A percentile compares a stretch with the other conserved stretches of the same genome.
Conservation (phyloP, 2,797 vertebrate genomes). For the Enteromius mattozi region DNA sequence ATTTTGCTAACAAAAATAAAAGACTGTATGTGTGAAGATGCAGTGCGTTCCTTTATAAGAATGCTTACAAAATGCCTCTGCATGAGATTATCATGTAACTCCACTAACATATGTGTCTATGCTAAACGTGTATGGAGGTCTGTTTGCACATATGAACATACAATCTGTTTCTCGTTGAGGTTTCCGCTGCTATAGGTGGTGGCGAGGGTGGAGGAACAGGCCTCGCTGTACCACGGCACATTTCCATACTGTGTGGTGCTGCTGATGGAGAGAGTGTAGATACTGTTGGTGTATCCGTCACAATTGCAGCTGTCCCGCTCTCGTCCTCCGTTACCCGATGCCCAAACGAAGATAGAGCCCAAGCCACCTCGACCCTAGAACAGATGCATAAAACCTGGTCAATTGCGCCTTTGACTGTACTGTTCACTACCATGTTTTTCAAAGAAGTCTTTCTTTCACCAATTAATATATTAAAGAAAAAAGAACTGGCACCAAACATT, state of each 20-base stretch:
- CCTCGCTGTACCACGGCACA: conserved; percentile 98
- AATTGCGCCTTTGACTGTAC: not conserved
- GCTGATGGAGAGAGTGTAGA: conserved; percentile 98
- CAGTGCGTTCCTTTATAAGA: not conserved
- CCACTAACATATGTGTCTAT: not conserved
- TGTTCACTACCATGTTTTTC: not conserved
- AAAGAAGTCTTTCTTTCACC: not conserved
- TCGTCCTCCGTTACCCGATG: conserved; percentile 92
- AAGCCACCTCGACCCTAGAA: conserved; percentile 88
- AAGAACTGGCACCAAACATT: not conserved
- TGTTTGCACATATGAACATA: conserved; percentile 60
- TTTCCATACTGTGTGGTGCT: conserved; percentile 93
- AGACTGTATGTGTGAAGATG: not conserved
- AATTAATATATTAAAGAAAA: not conserved
- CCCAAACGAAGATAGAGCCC: conserved; percentile 98
- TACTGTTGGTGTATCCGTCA: conserved; percentile 98
- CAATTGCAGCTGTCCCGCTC: conserved; percentile 98
- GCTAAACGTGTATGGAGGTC: not conserved
- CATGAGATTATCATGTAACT: not conserved
- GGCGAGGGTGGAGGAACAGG: conserved; percentile 96
- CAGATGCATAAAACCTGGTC: not conserved
- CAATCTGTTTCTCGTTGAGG: conserved; percentile 95
- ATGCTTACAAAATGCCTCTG: not conserved
- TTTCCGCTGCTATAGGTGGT: conserved; percentile 97
- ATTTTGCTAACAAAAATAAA: not conserved